Conservation (phyloP, 2,113 vertebrate species). For the Gasterosteus aculeatus region DNA sequence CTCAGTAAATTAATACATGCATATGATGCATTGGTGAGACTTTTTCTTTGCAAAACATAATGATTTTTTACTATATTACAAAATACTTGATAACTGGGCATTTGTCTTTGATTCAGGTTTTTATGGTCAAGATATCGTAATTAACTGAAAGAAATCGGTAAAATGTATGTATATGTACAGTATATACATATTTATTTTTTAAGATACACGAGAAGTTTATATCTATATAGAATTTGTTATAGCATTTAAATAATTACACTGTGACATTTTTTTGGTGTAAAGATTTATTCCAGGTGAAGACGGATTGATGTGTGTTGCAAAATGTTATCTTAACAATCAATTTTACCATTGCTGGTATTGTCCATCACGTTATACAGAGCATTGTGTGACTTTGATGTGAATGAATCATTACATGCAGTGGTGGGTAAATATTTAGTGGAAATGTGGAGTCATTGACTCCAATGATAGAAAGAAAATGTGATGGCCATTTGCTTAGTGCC, state of each 20-base stretch:
- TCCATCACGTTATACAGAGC: neutral
- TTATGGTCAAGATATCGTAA: neutral
- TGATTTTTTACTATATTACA: neutral
- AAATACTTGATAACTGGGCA: neutral
- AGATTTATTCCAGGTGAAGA: neutral
- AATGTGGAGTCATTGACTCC: neutral
- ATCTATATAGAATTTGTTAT: neutral
- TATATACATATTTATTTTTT: neutral
- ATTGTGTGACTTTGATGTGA: neutral
- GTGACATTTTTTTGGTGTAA: neutral
- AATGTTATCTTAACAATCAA: neutral
- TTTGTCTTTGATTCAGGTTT: neutral
- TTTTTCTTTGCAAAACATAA: neutral
- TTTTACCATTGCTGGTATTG: neutral
- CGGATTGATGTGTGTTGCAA: neutral
- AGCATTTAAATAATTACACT: neutral
- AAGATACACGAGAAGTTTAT: neutral
- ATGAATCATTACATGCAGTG: neutral
- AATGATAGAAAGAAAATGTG: slow-evolving; percentile 4
- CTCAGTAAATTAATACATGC: neutral
- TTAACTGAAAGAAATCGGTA: neutral
- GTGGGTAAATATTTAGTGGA: slow-evolving; percentile 42
- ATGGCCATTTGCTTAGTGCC: slow-evolving; percentile 11
- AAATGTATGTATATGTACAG: neutral
- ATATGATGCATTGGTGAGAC: neutral